These are phyloP conservation scores for Rhogogaster chlorosoma DNA, from an alignment of 2,888 invertebrate genomes.

Conservation along the genomic window DNA sequence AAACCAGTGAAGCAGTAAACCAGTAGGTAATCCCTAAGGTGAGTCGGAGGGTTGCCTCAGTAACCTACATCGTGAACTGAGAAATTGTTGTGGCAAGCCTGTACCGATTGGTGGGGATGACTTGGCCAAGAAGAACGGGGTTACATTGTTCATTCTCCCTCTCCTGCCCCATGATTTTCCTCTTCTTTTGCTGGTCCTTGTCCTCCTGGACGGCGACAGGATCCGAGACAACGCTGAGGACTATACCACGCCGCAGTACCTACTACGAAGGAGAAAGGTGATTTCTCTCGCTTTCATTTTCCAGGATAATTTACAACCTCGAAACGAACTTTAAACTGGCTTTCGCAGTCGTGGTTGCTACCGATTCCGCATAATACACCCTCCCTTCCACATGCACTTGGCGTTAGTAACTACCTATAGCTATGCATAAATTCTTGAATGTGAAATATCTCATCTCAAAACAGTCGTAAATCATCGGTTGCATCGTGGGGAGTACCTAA, in stretches of 20 bases:
- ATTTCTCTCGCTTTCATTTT: constrained; percentile 51
- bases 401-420: not conserved
- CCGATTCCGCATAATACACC: constrained; percentile 26
- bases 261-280: constrained; percentile 50
- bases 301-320: constrained; percentile 43
- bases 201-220: not conserved
- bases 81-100: constrained; percentile 77
- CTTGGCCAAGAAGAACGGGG: constrained; percentile 51
- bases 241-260: not conserved
- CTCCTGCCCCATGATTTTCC: not conserved
- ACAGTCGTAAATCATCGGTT: constrained; percentile 35
- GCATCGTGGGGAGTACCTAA: not conserved
- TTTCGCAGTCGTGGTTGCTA: constrained; percentile 31
- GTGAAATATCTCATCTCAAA: constrained; percentile 25
- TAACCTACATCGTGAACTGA: constrained; percentile 77
- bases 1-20: constrained; percentile 72
- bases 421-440: not conserved
- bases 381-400: not conserved
- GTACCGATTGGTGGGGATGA: constrained; percentile 70
- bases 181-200: not conserved
- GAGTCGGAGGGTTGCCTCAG: constrained; percentile 64
- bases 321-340: not conserved
- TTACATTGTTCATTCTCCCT: constrained; percentile 23
- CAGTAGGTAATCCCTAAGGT: constrained; percentile 69
- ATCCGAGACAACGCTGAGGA: constrained; percentile 38